Conservation (phyloP, 2,888 invertebrate species). For the Cephus pulcher region DNA sequence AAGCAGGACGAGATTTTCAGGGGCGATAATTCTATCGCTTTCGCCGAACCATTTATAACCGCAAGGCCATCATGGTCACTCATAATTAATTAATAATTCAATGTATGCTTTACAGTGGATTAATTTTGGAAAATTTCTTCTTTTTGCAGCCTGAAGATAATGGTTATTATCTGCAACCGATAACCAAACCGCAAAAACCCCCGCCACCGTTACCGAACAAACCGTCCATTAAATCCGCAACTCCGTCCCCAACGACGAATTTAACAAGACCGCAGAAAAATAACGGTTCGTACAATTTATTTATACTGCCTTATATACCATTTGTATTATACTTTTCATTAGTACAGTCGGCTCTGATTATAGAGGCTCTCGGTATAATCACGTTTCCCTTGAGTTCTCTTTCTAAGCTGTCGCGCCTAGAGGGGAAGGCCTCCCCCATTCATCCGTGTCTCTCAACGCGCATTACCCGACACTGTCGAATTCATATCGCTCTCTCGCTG, state of each 20-base stretch:
- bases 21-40: no score
- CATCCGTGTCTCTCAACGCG: no score
- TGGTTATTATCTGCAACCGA: conserved; percentile 37
- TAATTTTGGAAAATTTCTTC: not conserved
- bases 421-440: no score
- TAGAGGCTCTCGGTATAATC: no score
- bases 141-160: conserved; percentile 48
- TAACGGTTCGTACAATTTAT: not conserved
- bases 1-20: no score
- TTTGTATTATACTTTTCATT: not conserved
- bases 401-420: no score
- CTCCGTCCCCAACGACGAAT: conserved; percentile 24
- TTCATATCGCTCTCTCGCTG: no score
- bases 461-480: no score
- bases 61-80: not conserved
- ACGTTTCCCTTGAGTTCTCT: no score
- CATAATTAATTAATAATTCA: not conserved
- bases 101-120: not conserved
- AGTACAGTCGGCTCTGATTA: not conserved
- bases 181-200: not conserved
- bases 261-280: not conserved
- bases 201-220: conserved; percentile 53
- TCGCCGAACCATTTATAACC: no score
- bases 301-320: not conserved
- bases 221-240: conserved; percentile 33